These are phyloP conservation scores for Agonopterix subpropinquella DNA, from an alignment of 2,888 invertebrate genomes.

Conservation along the genomic window DNA sequence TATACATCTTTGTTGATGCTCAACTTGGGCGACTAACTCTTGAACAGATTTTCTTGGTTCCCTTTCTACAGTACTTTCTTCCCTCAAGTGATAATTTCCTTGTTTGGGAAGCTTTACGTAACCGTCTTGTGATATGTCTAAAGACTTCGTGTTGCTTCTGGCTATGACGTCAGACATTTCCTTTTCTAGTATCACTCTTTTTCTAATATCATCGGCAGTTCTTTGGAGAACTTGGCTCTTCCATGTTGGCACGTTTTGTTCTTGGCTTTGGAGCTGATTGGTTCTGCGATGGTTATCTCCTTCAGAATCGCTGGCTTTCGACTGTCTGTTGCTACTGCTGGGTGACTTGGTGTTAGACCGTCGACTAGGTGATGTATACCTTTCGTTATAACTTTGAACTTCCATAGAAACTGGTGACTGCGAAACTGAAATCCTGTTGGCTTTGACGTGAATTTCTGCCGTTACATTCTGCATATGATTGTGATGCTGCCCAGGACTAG, in stretches of 20 bases:
- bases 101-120: conserved; percentile 66
- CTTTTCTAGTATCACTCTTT: conserved; percentile 53
- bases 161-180: conserved; percentile 52
- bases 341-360: conserved; percentile 53
- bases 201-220: conserved; percentile 64
- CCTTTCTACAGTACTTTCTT: conserved; percentile 36
- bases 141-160: conserved; percentile 42
- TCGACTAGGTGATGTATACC: conserved; percentile 49
- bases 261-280: conserved; percentile 18
- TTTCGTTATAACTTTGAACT: conserved; percentile 42
- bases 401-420: conserved; percentile 59
- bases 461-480: conserved; percentile 51
- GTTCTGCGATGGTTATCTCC: conserved; percentile 25
- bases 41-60: conserved; percentile 75
- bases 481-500: conserved; percentile 27
- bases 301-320: conserved; percentile 39
- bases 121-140: conserved; percentile 70
- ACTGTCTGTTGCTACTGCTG: conserved; percentile 27
- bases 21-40: conserved; percentile 78
- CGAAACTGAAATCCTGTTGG: conserved; percentile 53
- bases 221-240: conserved; percentile 66
- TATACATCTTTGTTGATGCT: conserved; percentile 61
- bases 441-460: conserved; percentile 65
- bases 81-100: conserved; percentile 26
- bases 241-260: conserved; percentile 44